Evolutionary conservation across 2,797 vertebrate genomes (phyloP).

Genomic region (Sebastolobus alascanus): DNA sequence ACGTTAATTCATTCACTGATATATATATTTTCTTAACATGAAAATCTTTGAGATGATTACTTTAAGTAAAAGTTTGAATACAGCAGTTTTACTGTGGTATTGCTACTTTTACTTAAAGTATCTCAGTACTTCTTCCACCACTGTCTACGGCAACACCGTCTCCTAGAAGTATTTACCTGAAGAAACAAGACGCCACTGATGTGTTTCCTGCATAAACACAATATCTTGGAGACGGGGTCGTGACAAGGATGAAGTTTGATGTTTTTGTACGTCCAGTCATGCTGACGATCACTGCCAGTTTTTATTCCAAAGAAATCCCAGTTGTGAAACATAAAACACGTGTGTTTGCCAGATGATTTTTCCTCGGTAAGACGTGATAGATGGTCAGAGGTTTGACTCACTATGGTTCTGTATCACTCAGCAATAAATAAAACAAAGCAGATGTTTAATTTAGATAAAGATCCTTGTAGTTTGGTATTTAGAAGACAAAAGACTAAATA

Average conservation of each 20-base stretch:
- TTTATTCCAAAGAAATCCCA: not conserved
- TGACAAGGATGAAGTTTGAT: not conserved
- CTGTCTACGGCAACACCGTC: not conserved
- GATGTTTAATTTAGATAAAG: conserved; percentile 35
- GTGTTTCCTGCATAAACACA: not conserved
- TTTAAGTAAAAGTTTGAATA: too few species aligned
- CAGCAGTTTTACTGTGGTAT: not conserved
- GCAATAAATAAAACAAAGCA: not conserved
- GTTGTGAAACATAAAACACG: conserved; percentile 8
- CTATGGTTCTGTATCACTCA: conserved; percentile 12
- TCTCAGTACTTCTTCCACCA: not conserved
- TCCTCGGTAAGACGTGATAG: not conserved
- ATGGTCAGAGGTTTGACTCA: conserved; percentile 4
- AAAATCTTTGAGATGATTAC: too few species aligned
- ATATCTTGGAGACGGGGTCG: not conserved
- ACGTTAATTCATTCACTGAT: too few species aligned
- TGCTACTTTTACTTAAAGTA: not conserved
- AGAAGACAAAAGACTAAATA: conserved; percentile 21
- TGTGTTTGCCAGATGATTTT: conserved; percentile 1
- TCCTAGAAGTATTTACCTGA: not conserved
- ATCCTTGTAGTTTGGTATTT: conserved; percentile 1
- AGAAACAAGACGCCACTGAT: not conserved
- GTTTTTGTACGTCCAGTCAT: not conserved
- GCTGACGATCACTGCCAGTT: not conserved
- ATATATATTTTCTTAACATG: too few species aligned